Evolutionary conservation across 2,113 vertebrate species (phyloP), one percentile per base, ranked within the genome.

Genomic region (Odontesthes bonariensis): DNA sequence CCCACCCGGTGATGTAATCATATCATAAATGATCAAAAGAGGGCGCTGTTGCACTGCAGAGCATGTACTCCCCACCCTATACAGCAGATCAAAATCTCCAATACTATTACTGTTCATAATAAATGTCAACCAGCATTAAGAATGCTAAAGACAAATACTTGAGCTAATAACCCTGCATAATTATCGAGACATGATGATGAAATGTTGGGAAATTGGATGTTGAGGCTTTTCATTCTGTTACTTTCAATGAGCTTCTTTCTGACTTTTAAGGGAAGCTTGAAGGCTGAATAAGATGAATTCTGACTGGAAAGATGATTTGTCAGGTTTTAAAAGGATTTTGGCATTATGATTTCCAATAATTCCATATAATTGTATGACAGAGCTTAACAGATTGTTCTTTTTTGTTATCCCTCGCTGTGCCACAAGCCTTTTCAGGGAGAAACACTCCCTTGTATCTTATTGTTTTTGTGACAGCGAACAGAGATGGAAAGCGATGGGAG

Each of bases 101-200:
- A 71, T 75, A 81, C 81, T 76, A 83, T 83, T 86, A 81, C 80
- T 83, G 83, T 86, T 92, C 88, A 91, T 90, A 91, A 92, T 87
- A 90, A 88, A 91, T 91, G 86, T 90, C 90, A 92, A 71, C 84
- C 23, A 22, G 82, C 88, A 89, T 94, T 90, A 92, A 81, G 81
- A 82, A 88, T 89, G 88, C 91, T 86, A 94, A 93, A 90, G 90
- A 92, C 92, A 91, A 90, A 92, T 88, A 88, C 91, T 93, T 92
- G 86, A 87, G 88, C 79, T 92, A 92, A 93, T 93, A 91, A 91
- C 88, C 71, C 80, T 81, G 89, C 80, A 89, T 93, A 92, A 90
- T 91, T 91, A 93, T 91, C 74, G 62, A 89, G 81, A 78, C 59
- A 61, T 35, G 75, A 88, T 93, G 92, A 93, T 89, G 91, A 92